Evolutionary conservation across 2,797 vertebrate genomes (phyloP), one percentile per base, ranked within the genome.

Genomic region (Lateolabrax maculatus): DNA sequence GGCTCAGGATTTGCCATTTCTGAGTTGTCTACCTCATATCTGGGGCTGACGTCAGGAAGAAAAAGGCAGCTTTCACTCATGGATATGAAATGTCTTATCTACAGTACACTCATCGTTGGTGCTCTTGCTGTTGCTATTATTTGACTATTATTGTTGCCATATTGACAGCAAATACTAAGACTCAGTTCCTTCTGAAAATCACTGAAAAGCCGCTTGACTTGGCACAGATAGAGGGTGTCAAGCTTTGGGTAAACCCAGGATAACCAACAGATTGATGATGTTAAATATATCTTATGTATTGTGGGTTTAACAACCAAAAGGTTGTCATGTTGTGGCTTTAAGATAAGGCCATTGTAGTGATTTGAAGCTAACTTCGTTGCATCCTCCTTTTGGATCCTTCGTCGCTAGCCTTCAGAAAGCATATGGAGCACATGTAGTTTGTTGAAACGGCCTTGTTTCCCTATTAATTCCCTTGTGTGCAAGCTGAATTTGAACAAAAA

Each of bases 401-500:
- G 31, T 73, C 37, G 23, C n/a, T 29, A 16, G 25, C 53, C 66
- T 48, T 68, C 44, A 67, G 31, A 76, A 70, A 90, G 78, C 82
- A 86, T 86, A 83, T 81, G 81, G 74, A 61, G 66, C 62, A 21
- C 75, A 70, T 87, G 75, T 57, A 73, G 55, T 71, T 71, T 41
- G 29, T 66, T 74, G 66, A 73, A 85, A 88, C 16, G 10, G 65
- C 36, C 77, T 80, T 53, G 39, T 79, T 87, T 78, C 62, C 68
- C 69, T 48, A 19, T 62, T 49, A 52, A 80, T 29, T 81, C 69
- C 79, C 76, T 3, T 1, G 57, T 66, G 63, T 61, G 27, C 1
- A 11, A 60, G 78, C 75, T 78, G 67, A 80, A 83, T 67, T 51
- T 52, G 29, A 81, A 84, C 77, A 79, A 78, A 86, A n/a, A 85